Evolutionary conservation across 2,113 vertebrate genomes (phyloP).

Genomic region (Hippoglossus stenolepis): DNA sequence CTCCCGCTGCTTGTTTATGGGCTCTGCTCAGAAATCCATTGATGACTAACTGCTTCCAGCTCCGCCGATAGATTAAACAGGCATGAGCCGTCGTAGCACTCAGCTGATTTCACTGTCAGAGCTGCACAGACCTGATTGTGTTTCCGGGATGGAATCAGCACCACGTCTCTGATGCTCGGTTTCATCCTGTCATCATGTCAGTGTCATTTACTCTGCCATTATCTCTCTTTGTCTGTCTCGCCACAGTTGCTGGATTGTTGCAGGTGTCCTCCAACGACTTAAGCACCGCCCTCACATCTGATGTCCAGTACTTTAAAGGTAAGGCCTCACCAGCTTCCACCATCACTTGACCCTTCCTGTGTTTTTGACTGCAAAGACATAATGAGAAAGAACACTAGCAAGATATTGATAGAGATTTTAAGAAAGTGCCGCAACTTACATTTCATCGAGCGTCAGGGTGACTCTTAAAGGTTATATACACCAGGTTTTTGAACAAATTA

Average conservation of each 20-base stretch:
- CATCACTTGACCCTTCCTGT: neutral
- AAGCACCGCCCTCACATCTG: slow-evolving; percentile 90
- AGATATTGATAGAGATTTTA: neutral
- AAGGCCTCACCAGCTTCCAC: slow-evolving; percentile 17
- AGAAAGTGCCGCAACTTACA: neutral
- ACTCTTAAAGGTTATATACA: neutral
- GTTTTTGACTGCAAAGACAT: neutral
- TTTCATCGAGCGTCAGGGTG: neutral
- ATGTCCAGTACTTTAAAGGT: slow-evolving; percentile 96
- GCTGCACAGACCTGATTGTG: neutral
- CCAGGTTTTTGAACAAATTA: too few species aligned
- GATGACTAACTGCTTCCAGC: slow-evolving; percentile 65
- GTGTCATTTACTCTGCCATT: slow-evolving; percentile 3
- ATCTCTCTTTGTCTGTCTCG: slow-evolving; percentile 21
- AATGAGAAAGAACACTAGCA: neutral
- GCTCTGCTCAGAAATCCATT: slow-evolving; percentile 60
- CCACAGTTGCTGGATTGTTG: slow-evolving; percentile 90
- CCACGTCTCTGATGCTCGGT: neutral
- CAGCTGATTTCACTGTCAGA: slow-evolving; percentile 38
- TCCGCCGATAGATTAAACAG: slow-evolving; percentile 33
- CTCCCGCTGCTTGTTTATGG: slow-evolving; percentile 51
- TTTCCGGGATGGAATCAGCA: neutral
- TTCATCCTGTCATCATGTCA: neutral
- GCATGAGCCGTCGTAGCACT: slow-evolving; percentile 25
- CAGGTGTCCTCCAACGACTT: slow-evolving; percentile 90